phyloP scores from a whole-genome alignment of 2,888 invertebrate species.

The Acleris laterana region DNA sequence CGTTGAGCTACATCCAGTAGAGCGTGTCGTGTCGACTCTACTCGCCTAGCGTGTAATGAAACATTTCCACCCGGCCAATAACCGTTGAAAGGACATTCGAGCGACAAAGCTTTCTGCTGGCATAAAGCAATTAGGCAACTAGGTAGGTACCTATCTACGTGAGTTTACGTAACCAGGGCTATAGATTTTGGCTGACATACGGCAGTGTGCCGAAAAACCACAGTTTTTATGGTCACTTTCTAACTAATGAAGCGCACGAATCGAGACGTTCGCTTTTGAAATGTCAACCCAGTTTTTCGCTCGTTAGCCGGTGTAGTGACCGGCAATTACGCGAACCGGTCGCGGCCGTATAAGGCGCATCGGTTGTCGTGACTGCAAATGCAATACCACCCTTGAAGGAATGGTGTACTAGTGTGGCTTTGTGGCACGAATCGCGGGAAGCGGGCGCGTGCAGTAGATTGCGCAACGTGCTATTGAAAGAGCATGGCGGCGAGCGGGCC shows the following conservation, averaged over 20 bases:
- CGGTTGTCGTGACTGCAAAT: conserved; percentile 65
- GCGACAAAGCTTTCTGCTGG: conserved; percentile 69
- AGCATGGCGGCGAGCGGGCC: conserved; percentile 52
- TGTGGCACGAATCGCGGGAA: conserved; percentile 57
- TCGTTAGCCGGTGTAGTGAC: conserved; percentile 40
- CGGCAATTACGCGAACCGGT: conserved; percentile 46
- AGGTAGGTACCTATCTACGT: conserved; percentile 41
- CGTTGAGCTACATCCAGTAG: conserved; percentile 72
- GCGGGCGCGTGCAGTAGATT: conserved; percentile 70
- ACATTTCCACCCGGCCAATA: conserved; percentile 78
- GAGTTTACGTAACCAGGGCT: conserved; percentile 28
- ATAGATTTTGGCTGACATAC: conserved; percentile 39
- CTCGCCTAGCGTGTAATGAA: conserved; percentile 77
- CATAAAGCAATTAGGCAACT: conserved; percentile 60
- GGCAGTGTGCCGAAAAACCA: conserved; percentile 49
- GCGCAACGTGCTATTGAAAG: conserved; percentile 75
- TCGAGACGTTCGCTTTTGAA: conserved; percentile 50
- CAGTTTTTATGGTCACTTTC: conserved; percentile 44
- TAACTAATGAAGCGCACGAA: conserved; percentile 43
- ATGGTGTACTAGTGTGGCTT: conserved; percentile 53
- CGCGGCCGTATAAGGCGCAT: conserved; percentile 47
- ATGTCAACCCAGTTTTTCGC: conserved; percentile 54
- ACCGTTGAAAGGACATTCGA: conserved; percentile 74
- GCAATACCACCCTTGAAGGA: conserved; percentile 64
- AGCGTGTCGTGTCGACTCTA: conserved; percentile 57